Conservation (phyloP, 2,888 invertebrate species). For the Selenia dentaria region DNA sequence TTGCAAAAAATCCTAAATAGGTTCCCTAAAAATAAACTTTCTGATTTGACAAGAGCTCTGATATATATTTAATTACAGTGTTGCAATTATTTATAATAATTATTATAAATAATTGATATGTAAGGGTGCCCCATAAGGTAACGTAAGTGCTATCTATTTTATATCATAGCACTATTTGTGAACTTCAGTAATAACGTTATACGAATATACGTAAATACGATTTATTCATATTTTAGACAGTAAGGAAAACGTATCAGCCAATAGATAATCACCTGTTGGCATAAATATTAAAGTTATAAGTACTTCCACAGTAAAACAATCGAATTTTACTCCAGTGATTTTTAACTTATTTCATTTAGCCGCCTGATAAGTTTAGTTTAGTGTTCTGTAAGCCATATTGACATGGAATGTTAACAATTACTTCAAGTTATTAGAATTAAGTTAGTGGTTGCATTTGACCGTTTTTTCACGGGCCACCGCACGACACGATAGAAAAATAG, state of each 20-base stretch:
- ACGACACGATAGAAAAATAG: too few species aligned
- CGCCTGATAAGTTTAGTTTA: slow-evolving; percentile 19
- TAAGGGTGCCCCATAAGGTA: not conserved
- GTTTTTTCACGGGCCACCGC: not conserved
- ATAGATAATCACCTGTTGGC: not conserved
- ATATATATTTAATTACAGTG: too few species aligned
- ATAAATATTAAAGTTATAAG: not conserved
- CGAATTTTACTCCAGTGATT: slow-evolving; percentile 8
- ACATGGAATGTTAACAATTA: not conserved
- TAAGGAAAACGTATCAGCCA: slow-evolving; percentile 3
- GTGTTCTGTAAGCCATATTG: slow-evolving; percentile 1
- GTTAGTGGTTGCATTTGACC: not conserved
- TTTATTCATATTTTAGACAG: slow-evolving; percentile 3
- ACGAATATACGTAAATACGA: not conserved
- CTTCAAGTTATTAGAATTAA: not conserved
- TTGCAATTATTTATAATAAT: too few species aligned
- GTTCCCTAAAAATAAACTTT: too few species aligned
- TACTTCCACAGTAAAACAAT: slow-evolving; percentile 3
- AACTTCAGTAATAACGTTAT: not conserved
- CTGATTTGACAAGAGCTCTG: too few species aligned
- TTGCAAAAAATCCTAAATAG: too few species aligned
- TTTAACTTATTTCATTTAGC: slow-evolving; percentile 13
- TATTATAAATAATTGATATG: too few species aligned
- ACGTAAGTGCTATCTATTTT: not conserved
- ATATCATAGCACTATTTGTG: not conserved